phyloP scores from a whole-genome alignment of 2,113 vertebrate genomes.

The Chaetodon trifascialis region DNA sequence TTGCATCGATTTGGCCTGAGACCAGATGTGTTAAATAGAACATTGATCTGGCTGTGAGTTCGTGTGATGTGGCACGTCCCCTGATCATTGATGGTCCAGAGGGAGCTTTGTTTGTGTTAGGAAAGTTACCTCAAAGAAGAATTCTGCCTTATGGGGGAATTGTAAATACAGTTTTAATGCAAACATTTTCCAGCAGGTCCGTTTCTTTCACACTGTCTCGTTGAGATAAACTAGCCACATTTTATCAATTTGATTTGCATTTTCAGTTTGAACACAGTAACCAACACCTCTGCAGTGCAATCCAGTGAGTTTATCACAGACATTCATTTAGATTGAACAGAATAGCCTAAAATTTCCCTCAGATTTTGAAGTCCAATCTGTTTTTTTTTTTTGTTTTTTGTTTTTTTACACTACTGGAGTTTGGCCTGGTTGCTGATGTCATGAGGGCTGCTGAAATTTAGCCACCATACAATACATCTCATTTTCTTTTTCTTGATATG shows the following conservation, averaged over 20 bases:
- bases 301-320: neutral
- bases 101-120: constrained; percentile 30
- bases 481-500: neutral
- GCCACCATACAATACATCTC: too few relatives aligned
- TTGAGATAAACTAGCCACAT: constrained; percentile 38
- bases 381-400: too few relatives aligned
- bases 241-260: constrained; percentile 2
- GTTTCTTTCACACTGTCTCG: neutral
- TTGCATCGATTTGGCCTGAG: constrained; percentile 58
- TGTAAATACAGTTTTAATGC: neutral
- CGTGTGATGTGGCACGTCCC: constrained; percentile 36
- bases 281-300: neutral
- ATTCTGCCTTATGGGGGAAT: neutral
- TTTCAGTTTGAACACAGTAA: neutral
- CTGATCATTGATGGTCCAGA: constrained; percentile 13
- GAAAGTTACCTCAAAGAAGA: constrained; percentile 31
- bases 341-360: neutral
- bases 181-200: neutral
- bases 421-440: too few relatives aligned
- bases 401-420: too few relatives aligned
- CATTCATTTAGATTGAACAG: constrained; percentile 10
- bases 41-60: constrained; percentile 37
- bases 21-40: constrained; percentile 57
- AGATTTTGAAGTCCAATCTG: neutral
- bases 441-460: neutral